phyloP scores from a whole-genome alignment of 2,888 invertebrate species.

The Sarcophaga rosellei region DNA sequence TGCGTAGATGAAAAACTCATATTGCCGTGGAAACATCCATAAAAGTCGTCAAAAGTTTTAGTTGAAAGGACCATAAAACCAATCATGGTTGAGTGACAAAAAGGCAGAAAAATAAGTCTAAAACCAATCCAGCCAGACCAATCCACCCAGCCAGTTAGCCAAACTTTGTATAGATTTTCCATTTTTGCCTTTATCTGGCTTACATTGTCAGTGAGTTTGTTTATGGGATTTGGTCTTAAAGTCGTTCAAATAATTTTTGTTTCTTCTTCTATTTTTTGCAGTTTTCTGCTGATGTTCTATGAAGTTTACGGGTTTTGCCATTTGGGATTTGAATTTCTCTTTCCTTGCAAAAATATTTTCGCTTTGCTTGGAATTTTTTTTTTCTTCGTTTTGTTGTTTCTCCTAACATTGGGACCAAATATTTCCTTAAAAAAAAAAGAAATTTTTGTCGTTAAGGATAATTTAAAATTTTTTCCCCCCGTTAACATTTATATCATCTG shows the following conservation, averaged over 20 bases:
- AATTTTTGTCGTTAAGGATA: conserved; percentile 58
- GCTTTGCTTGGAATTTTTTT: conserved; percentile 1
- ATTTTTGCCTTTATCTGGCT: background rate
- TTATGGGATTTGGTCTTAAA: background rate
- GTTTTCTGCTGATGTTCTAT: conserved; percentile 58
- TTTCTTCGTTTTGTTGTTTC: conserved; percentile 44
- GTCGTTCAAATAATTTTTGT: background rate
- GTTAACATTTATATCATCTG: conserved; percentile 41
- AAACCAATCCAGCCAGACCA: background rate
- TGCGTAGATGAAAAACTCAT: background rate
- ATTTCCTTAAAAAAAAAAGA: background rate
- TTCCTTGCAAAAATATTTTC: conserved; percentile 54
- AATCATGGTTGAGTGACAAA: conserved; percentile 61
- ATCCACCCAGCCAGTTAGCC: background rate
- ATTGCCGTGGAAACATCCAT: background rate
- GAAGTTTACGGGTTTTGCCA: conserved; percentile 50
- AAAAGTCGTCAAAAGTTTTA: conserved; percentile 14
- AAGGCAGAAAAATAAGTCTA: background rate
- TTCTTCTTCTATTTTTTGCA: conserved; percentile 17
- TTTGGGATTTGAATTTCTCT: conserved; percentile 67
- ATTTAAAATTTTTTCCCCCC: conserved; percentile 40
- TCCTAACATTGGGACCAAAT: conserved; percentile 21
- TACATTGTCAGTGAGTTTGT: background rate
- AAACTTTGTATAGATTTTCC: background rate
- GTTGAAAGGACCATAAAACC: conserved; percentile 38